Evolutionary conservation across 1,140 invertebrate genomes (phyloP).

Genomic region (Dendroctonus valens): DNA sequence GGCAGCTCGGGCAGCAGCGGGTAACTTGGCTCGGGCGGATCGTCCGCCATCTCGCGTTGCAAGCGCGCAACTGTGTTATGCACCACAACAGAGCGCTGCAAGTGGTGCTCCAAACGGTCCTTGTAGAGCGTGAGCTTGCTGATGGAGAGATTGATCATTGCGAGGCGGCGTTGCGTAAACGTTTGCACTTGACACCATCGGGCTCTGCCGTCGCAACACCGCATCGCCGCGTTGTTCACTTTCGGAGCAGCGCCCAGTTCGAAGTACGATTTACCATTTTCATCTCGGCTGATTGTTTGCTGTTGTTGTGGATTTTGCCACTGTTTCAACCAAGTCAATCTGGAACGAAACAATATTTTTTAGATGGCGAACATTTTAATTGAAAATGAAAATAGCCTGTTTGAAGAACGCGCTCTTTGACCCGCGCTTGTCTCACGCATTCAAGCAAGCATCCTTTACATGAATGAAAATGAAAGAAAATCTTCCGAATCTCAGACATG

Average conservation of each 20-base stretch:
- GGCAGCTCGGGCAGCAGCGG: conserved; percentile 47
- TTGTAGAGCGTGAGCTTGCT: conserved; percentile 85
- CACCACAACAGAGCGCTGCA: conserved; percentile 83
- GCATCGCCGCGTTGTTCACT: conserved; percentile 39
- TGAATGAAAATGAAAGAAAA: too few species aligned
- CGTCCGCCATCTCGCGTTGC: conserved; percentile 89
- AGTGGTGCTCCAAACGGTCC: conserved; percentile 83
- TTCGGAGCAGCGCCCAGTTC: conserved; percentile 70
- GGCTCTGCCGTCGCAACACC: conserved; percentile 65
- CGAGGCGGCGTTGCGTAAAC: conserved; percentile 80
- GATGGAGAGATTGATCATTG: conserved; percentile 90
- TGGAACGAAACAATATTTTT: conserved; percentile 14
- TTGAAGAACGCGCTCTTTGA: too few species aligned
- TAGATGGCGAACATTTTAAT: conserved; percentile 28
- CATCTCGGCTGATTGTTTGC: conserved; percentile 81
- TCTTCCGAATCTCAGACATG: too few species aligned
- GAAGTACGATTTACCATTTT: conserved; percentile 87
- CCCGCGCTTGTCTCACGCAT: too few species aligned
- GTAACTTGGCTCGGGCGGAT: conserved; percentile 48
- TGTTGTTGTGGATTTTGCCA: conserved; percentile 57
- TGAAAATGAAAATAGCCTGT: not conserved
- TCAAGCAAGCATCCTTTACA: too few species aligned
- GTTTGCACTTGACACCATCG: conserved; percentile 75
- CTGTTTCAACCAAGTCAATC: conserved; percentile 45
- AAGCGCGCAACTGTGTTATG: conserved; percentile 63